phyloP scores from a whole-genome alignment of 2,113 vertebrate species.

The Taxidea taxus region DNA sequence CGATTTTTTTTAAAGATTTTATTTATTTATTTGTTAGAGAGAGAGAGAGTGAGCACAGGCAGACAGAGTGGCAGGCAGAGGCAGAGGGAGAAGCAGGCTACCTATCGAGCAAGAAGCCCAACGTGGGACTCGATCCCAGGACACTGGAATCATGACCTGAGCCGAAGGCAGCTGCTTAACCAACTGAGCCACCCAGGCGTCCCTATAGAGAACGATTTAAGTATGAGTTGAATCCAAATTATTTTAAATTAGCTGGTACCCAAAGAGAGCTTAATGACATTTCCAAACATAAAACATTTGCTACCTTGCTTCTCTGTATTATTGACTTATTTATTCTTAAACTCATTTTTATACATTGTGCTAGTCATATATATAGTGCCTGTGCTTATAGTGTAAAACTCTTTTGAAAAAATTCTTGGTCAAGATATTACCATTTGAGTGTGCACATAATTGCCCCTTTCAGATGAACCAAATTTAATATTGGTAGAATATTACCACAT shows the following conservation, averaged over 20 bases:
- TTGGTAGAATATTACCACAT: background rate
- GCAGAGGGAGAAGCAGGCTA: too few species aligned
- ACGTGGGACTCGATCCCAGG: too few species aligned
- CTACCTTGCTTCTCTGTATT: background rate
- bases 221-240: background rate
- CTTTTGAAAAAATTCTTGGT: background rate
- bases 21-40: too few species aligned
- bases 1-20: too few species aligned
- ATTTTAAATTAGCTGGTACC: background rate
- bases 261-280: background rate
- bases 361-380: background rate
- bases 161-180: too few species aligned
- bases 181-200: too few species aligned
- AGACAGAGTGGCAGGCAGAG: too few species aligned
- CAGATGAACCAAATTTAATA: background rate
- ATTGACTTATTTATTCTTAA: background rate
- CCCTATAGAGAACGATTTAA: background rate
- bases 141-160: too few species aligned
- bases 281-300: background rate
- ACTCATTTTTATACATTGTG: background rate
- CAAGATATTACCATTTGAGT: background rate
- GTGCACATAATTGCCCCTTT: background rate
- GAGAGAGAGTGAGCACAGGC: too few species aligned
- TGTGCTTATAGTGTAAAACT: background rate
- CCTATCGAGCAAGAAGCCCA: too few species aligned